These are phyloP conservation scores for Huso huso DNA, from an alignment of 2,797 vertebrate genomes.

Conservation along the genomic window DNA sequence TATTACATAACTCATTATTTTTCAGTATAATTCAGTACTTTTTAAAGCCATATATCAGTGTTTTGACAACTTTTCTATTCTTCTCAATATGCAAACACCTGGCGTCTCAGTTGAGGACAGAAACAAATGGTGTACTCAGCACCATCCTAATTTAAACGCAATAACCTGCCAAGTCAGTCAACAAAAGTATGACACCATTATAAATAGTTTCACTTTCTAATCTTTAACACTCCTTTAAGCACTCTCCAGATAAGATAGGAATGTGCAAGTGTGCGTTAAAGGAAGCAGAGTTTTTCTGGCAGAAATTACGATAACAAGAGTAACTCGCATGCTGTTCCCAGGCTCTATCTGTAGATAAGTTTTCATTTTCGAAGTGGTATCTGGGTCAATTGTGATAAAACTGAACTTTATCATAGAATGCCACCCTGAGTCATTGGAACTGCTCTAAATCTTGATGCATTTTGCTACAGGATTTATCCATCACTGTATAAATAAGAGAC, in stretches of 20 bases:
- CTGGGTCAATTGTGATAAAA: conserved; percentile 6
- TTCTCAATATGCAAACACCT: background rate
- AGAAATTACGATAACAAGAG: background rate
- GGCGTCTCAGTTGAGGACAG: background rate
- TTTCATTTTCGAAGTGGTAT: background rate
- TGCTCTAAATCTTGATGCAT: background rate
- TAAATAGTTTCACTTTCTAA: conserved; percentile 5
- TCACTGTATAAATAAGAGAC: conserved; percentile 28
- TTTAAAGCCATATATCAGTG: too few species aligned
- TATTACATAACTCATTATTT: background rate
- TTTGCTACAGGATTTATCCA: conserved; percentile 6
- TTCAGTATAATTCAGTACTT: background rate
- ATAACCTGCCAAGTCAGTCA: conserved; percentile 3
- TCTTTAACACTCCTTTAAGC: conserved; percentile 9
- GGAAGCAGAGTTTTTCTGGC: background rate
- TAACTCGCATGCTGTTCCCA: background rate
- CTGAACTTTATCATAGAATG: conserved; percentile 1
- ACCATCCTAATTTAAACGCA: background rate
- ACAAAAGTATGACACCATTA: background rate
- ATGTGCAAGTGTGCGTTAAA: background rate
- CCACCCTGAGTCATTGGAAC: background rate
- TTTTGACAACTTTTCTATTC: too few species aligned
- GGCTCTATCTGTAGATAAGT: background rate
- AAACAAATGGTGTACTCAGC: background rate
- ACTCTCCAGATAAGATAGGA: conserved; percentile 7